A percentile compares a stretch with the other conserved stretches of the same genome.
phyloP scores from a whole-genome alignment of 2,113 vertebrate genomes.

The Pseudopodoces humilis region DNA sequence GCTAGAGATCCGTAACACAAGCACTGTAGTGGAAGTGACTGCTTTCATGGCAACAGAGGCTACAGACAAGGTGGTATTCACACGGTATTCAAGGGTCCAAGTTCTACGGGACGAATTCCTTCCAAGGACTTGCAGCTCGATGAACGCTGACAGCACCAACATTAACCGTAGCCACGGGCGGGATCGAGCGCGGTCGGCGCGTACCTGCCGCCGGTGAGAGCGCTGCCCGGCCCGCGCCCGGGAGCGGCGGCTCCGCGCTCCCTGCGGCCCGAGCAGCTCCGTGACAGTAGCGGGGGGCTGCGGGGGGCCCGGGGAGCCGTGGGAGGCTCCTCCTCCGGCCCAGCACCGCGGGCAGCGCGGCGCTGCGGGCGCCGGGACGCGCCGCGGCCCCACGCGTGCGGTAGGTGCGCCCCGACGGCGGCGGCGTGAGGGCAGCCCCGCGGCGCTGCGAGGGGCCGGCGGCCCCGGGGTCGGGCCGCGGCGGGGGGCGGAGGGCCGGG shows the following conservation, averaged over 20 bases:
- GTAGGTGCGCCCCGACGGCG: neutral
- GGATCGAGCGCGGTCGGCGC: neutral
- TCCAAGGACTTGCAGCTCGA: neutral
- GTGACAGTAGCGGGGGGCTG: neutral
- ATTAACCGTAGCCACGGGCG: neutral
- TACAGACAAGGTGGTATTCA: neutral
- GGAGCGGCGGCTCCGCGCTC: neutral
- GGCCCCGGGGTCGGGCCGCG: too few species aligned
- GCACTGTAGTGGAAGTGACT: neutral
- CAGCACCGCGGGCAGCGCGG: neutral
- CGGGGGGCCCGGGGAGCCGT: neutral
- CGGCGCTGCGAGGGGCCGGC: too few species aligned
- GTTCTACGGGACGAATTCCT: neutral
- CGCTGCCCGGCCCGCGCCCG: neutral
- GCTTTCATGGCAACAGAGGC: neutral
- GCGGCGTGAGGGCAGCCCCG: too few species aligned
- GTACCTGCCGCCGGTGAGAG: neutral
- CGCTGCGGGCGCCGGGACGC: neutral
- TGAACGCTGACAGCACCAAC: rapidly evolving
- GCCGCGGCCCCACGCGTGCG: neutral
- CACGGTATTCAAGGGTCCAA: rapidly evolving
- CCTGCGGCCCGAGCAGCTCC: neutral
- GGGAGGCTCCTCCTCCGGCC: conserved; percentile 22
- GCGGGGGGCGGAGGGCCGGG: too few species aligned
- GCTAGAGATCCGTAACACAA: neutral